Evolutionary conservation across 1,140 invertebrate species (phyloP).

Genomic region (Drosophila busckii): DNA sequence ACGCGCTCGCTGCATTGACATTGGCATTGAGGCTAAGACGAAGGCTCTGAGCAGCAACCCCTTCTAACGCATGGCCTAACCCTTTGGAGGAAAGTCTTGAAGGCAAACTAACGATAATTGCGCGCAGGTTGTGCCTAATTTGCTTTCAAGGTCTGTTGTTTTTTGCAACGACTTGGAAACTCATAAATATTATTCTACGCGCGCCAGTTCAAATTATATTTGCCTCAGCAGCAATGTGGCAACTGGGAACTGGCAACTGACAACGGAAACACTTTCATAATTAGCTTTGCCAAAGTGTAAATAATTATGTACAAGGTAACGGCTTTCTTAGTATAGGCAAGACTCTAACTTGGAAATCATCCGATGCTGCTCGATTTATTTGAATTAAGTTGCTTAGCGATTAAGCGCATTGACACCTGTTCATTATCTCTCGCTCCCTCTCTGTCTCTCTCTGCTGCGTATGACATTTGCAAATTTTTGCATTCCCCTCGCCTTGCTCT

Average conservation of each 20-base stretch:
- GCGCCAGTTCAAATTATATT: constrained; percentile 27
- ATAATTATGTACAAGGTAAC: constrained; percentile 51
- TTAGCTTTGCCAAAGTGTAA: constrained; percentile 58
- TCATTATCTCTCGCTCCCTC: neutral
- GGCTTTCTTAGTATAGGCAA: no score
- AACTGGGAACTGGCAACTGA: no score
- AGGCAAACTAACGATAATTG: constrained; percentile 70
- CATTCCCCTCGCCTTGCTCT: constrained; percentile 13
- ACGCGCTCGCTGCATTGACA: constrained; percentile 33
- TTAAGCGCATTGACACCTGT: constrained; percentile 42
- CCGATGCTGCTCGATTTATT: neutral
- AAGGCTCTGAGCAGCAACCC: constrained; percentile 13
- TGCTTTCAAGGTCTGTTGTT: constrained; percentile 66
- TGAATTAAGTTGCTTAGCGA: neutral
- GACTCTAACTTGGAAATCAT: neutral
- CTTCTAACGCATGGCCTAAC: constrained; percentile 33
- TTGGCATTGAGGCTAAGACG: constrained; percentile 38
- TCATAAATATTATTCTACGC: constrained; percentile 37
- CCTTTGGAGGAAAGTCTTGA: constrained; percentile 42
- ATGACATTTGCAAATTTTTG: neutral
- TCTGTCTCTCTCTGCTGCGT: neutral
- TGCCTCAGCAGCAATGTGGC: constrained; percentile 50
- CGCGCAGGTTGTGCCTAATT: constrained; percentile 68
- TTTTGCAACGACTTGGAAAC: constrained; percentile 52
- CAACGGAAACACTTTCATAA: constrained; percentile 34